Evolutionary conservation across 2,888 invertebrate species (phyloP), one percentile per base, ranked within the genome.

Genomic region (Geotrupes spiniger): DNA sequence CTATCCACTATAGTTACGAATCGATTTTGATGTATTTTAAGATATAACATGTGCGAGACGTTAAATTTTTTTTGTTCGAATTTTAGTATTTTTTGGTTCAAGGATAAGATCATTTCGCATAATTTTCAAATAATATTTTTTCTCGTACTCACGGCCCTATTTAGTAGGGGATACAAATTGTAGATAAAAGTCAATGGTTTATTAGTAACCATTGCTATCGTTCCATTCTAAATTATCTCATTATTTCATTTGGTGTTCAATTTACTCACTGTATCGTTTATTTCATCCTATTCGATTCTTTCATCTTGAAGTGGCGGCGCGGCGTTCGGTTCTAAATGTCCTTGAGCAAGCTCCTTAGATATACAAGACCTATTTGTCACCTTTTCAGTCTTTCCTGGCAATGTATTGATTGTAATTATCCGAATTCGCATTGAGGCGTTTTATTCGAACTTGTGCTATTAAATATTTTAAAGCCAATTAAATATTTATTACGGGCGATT

Each of bases 231-330:
- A 68, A 69, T 65, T 65, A 65, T 61, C 64, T 66, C 69, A 67
- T 69, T 69, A 66, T 66, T 70, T 69, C 65, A 68, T 67, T 68
- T 63, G 64, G 60, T 63, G 64, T 66, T 68, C 68, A 68, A 69
- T 69, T 66, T 66, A 69, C 66, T 69, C 67, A 64, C 58, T 66
- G 61, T 68, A 63, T 63, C 65, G 65, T 68, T 66, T 66, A 68
- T 69, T 65, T 68, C 66, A 65, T 68, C 66, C 66, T 65, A 68
- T 65, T 63, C 66, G 59, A 60, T 57, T 64, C 64, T 62, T 66
- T 61, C 57, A 64, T 63, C 63, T 63, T 59, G 63, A 67, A 67
- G 65, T 62, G 62, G 61, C 62, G 59, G 60, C 63, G 61, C 62
- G 59, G 60, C 63, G 63, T 69, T 64, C 66, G 64, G 63, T 66